Evolutionary conservation across 2,797 vertebrate genomes (phyloP).

Genomic region (Anguilla anguilla): DNA sequence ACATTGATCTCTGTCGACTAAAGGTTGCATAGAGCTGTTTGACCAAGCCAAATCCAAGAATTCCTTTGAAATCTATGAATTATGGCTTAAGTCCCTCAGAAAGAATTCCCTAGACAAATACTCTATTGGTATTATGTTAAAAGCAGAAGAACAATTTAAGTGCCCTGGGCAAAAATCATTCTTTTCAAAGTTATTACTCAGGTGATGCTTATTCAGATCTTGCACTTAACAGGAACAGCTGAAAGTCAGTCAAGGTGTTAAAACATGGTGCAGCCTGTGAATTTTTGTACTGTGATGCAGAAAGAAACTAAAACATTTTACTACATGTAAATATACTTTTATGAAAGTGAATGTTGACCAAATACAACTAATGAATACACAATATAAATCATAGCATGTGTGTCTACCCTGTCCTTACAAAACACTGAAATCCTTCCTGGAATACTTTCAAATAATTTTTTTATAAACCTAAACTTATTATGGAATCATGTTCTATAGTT

Average conservation of each 20-base stretch:
- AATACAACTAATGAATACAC: background rate
- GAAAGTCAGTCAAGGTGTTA: background rate
- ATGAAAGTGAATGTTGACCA: background rate
- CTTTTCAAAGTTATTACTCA: background rate
- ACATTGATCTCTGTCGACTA: background rate
- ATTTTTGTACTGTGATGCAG: background rate
- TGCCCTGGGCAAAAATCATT: background rate
- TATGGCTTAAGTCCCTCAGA: conserved; percentile 4
- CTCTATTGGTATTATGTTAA: background rate
- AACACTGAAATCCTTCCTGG: background rate
- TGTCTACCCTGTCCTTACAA: background rate
- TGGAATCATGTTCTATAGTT: background rate
- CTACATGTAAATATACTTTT: too few relatives aligned
- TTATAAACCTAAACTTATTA: background rate
- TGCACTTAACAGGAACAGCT: background rate
- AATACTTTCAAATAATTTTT: background rate
- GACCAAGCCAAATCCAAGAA: background rate
- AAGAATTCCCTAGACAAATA: background rate
- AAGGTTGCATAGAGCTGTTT: background rate
- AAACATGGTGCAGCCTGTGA: background rate
- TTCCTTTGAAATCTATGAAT: conserved; percentile 34
- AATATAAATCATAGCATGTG: background rate
- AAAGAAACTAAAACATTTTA: too few relatives aligned
- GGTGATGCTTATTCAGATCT: background rate
- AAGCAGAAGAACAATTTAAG: background rate